Percentiles rank a stretch among this genome's conserved stretches.
Conservation (phyloP, 2,888 invertebrate species). For the Morinoia aosen region DNA sequence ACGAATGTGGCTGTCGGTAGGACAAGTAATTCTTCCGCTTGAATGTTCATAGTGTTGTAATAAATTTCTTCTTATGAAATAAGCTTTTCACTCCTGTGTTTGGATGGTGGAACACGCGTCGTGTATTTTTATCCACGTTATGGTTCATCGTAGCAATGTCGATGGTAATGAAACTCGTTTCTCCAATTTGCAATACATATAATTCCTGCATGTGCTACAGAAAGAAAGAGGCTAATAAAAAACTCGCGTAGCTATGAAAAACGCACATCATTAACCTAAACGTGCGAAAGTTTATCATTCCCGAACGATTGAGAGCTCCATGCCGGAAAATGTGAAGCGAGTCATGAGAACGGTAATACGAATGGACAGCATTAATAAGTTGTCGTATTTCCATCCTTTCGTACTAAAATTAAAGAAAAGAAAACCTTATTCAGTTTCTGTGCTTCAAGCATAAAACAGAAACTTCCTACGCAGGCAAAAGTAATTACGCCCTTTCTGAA, state of each 20-base stretch:
- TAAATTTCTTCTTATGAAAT: background rate
- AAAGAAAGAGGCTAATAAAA: slow-evolving; percentile 39
- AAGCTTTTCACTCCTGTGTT: too few relatives aligned
- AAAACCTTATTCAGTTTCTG: background rate
- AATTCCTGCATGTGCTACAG: slow-evolving; percentile 46
- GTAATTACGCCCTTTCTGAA: background rate
- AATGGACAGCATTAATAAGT: background rate
- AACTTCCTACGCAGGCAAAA: background rate
- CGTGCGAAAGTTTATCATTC: slow-evolving; percentile 18
- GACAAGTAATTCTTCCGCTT: background rate
- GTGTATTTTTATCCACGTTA: background rate
- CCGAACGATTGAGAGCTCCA: background rate
- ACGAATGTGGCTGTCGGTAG: background rate
- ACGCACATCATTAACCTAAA: background rate
- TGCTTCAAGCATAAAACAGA: background rate
- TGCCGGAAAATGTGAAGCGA: background rate
- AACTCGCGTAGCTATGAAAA: slow-evolving; percentile 9
- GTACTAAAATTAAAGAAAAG: background rate
- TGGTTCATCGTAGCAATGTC: background rate
- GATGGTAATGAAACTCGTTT: background rate
- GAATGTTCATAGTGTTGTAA: background rate
- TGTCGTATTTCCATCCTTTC: background rate
- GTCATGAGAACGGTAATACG: background rate
- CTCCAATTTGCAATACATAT: slow-evolving; percentile 43
- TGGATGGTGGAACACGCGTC: background rate